These are phyloP conservation scores for Herminia tarsipennalis DNA, from an alignment of 2,888 invertebrate species.

Conservation along the genomic window DNA sequence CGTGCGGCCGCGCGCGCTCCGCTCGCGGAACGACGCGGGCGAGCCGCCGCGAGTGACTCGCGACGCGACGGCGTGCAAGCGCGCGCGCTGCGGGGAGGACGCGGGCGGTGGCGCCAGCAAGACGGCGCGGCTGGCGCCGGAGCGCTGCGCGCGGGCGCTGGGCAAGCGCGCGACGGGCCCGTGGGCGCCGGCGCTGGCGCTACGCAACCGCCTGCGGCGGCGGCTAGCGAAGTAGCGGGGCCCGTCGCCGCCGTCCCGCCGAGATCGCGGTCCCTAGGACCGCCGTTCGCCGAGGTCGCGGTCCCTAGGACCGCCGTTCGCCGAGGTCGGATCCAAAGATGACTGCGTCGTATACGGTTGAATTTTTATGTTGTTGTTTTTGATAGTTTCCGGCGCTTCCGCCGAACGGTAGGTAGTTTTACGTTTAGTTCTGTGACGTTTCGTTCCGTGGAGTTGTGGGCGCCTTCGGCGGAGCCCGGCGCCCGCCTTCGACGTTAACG, in stretches of 20 bases:
- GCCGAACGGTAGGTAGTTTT: constrained; percentile 36
- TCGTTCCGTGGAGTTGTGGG: constrained; percentile 26
- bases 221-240: constrained; percentile 71
- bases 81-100: constrained; percentile 31
- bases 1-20: constrained; percentile 53
- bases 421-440: constrained; percentile 27
- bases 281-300: constrained; percentile 57
- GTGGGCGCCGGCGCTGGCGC: constrained; percentile 75
- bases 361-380: constrained; percentile 66
- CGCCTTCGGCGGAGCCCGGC: constrained; percentile 25
- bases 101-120: constrained; percentile 42
- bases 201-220: constrained; percentile 75
- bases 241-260: constrained; percentile 20
- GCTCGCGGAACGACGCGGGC: constrained; percentile 57
- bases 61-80: constrained; percentile 32
- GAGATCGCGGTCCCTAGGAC: constrained; percentile 41
- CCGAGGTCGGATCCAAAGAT: constrained; percentile 70
- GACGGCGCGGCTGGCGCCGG: constrained; percentile 44
- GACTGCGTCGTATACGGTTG: constrained; percentile 73
- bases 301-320: constrained; percentile 59
- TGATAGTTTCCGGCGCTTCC: constrained; percentile 29
- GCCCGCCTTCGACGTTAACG: constrained; percentile 60
- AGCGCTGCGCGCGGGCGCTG: constrained; percentile 54
- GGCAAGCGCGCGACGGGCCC: constrained; percentile 66
- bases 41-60: constrained; percentile 46